These are phyloP conservation scores for Zaprionus gabonicus DNA, from an alignment of 1,140 invertebrate species.

Conservation along the genomic window DNA sequence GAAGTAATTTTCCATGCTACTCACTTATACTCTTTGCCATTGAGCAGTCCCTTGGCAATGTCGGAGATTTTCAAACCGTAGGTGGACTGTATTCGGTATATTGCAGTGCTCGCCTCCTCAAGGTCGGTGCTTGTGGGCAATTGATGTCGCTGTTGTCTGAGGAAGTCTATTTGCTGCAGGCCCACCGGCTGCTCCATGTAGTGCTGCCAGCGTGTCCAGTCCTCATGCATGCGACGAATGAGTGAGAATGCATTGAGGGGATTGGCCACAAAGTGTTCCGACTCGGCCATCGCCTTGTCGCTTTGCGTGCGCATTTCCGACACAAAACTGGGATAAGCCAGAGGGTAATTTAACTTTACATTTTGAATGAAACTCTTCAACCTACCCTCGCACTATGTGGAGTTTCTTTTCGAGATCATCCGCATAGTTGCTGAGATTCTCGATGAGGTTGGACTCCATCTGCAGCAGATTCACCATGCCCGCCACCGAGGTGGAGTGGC, in stretches of 20 bases:
- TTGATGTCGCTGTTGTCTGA: slow-evolving; percentile 88
- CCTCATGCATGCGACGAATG: slow-evolving; percentile 70
- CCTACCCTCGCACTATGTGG: slow-evolving; percentile 57
- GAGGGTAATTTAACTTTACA: neutral
- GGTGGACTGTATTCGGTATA: slow-evolving; percentile 96
- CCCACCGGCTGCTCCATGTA: slow-evolving; percentile 64
- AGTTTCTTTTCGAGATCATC: slow-evolving; percentile 73
- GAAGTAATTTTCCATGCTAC: slow-evolving; percentile 10
- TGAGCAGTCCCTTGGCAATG: slow-evolving; percentile 93
- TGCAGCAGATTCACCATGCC: slow-evolving; percentile 95
- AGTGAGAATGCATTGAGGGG: slow-evolving; percentile 69
- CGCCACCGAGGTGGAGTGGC: slow-evolving; percentile 90
- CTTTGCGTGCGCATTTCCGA: slow-evolving; percentile 87
- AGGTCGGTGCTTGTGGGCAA: slow-evolving; percentile 95
- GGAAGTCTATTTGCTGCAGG: slow-evolving; percentile 86
- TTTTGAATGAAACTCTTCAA: neutral
- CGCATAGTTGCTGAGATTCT: slow-evolving; percentile 92
- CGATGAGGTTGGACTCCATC: slow-evolving; percentile 93
- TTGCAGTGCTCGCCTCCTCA: slow-evolving; percentile 94
- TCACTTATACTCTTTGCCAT: slow-evolving; percentile 93
- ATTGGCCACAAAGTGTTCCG: slow-evolving; percentile 84
- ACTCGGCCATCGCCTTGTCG: slow-evolving; percentile 89
- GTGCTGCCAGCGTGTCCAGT: slow-evolving; percentile 66
- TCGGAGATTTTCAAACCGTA: slow-evolving; percentile 95
- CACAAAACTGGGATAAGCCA: slow-evolving; percentile 27